Conservation (phyloP, 1,140 invertebrate species). For the Anastrepha obliqua region DNA sequence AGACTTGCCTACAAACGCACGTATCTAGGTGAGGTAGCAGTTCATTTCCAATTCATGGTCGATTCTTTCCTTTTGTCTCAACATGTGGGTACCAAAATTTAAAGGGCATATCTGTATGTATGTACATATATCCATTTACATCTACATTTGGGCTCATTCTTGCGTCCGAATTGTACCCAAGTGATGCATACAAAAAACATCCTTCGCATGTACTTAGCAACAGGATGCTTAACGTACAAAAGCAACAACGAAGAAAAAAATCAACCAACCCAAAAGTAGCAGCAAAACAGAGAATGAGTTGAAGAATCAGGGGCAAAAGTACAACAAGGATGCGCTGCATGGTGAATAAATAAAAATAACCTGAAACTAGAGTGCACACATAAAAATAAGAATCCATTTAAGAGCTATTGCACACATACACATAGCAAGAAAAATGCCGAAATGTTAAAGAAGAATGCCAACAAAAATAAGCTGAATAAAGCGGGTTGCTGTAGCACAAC, state of each 20-base stretch:
- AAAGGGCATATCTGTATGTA: neutral
- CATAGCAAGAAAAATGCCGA: constrained; percentile 24
- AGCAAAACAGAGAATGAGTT: neutral
- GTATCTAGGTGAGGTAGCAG: too few relatives aligned
- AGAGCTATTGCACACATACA: neutral
- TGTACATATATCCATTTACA: neutral
- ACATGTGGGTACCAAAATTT: too few relatives aligned
- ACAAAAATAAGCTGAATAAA: neutral
- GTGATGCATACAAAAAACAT: neutral
- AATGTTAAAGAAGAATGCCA: constrained; percentile 17
- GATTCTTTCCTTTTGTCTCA: too few relatives aligned
- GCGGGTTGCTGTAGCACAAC: neutral
- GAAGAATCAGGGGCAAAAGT: neutral
- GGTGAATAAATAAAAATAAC: constrained; percentile 35
- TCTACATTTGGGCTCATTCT: neutral
- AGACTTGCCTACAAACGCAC: too few relatives aligned
- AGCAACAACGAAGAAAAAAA: neutral
- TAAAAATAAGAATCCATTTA: neutral
- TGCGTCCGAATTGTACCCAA: neutral
- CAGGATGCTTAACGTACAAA: constrained; percentile 26
- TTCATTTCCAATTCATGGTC: too few relatives aligned
- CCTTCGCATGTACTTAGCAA: constrained; percentile 18
- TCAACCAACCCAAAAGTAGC: neutral
- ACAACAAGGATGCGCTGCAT: constrained; percentile 19
- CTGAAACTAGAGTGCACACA: constrained; percentile 20